Conservation (phyloP, 2,888 invertebrate species). For the Endotricha flammealis region DNA sequence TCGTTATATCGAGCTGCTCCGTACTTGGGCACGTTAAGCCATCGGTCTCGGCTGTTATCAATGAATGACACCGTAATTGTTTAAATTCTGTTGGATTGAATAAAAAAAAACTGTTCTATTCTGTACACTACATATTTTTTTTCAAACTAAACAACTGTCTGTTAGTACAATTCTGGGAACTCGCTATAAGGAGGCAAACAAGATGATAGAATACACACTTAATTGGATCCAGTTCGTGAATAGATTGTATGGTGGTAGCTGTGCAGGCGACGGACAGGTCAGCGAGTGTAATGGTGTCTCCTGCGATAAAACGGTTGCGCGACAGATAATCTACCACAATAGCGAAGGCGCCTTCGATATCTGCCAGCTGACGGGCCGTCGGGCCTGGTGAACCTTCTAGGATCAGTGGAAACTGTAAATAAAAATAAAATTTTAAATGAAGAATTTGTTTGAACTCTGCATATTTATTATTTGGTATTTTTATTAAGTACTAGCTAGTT, state of each 20-base stretch:
- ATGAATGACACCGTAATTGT: no score
- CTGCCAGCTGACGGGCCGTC: slow-evolving; percentile 20
- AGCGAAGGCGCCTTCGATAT: slow-evolving; percentile 30
- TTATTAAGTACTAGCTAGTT: no score
- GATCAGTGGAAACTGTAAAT: slow-evolving; percentile 32
- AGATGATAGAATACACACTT: slow-evolving; percentile 25
- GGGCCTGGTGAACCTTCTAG: slow-evolving; percentile 25
- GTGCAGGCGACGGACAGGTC: slow-evolving; percentile 37
- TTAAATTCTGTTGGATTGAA: no score
- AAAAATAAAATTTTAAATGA: neutral
- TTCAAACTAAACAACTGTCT: no score
- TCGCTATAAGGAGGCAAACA: no score
- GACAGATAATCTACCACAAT: slow-evolving; percentile 33
- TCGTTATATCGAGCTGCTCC: no score
- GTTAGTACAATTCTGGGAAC: no score
- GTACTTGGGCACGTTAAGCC: no score
- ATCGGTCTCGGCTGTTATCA: no score
- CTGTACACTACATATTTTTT: no score
- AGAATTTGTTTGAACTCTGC: neutral
- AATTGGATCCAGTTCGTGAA: slow-evolving; percentile 29
- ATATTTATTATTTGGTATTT: no score
- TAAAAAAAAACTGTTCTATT: no score
- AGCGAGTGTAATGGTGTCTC: slow-evolving; percentile 37
- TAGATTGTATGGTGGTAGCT: slow-evolving; percentile 27
- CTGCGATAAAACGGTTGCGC: slow-evolving; percentile 26